These are phyloP conservation scores for Ellobius talpinus DNA, from an alignment of 2,113 vertebrate species.

Conservation along the genomic window DNA sequence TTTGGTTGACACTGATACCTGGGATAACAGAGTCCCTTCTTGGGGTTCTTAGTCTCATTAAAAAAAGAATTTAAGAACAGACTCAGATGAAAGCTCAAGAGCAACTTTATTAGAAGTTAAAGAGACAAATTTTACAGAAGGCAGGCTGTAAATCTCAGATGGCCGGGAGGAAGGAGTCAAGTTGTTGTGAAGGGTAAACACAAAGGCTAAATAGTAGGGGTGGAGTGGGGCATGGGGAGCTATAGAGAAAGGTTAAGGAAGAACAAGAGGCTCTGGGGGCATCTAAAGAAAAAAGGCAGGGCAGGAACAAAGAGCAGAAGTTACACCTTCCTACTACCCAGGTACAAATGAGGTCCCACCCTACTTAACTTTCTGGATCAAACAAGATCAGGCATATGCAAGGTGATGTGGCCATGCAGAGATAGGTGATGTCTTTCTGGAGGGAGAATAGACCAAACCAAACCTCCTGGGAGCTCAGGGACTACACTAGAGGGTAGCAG, in stretches of 20 bases:
- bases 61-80: background rate
- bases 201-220: background rate
- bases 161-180: background rate
- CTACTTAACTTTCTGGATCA: background rate
- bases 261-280: background rate
- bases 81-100: background rate
- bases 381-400: too few relatives aligned
- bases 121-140: background rate
- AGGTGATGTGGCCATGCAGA: too few relatives aligned
- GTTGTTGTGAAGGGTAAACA: background rate
- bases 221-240: accelerated
- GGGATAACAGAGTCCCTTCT: background rate
- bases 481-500: background rate
- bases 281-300: too few relatives aligned
- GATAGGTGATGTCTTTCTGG: background rate
- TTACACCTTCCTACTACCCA: background rate
- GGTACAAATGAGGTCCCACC: background rate
- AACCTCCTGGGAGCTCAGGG: background rate
- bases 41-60: background rate
- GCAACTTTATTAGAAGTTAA: background rate
- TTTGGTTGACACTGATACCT: background rate
- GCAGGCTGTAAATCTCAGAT: background rate
- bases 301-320: background rate
- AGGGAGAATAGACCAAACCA: background rate
- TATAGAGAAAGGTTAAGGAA: background rate